A percentile compares a stretch with the other conserved stretches of the same genome.
These are phyloP conservation scores for Gortyna flavago DNA, from an alignment of 2,888 invertebrate genomes.

Conservation along the genomic window DNA sequence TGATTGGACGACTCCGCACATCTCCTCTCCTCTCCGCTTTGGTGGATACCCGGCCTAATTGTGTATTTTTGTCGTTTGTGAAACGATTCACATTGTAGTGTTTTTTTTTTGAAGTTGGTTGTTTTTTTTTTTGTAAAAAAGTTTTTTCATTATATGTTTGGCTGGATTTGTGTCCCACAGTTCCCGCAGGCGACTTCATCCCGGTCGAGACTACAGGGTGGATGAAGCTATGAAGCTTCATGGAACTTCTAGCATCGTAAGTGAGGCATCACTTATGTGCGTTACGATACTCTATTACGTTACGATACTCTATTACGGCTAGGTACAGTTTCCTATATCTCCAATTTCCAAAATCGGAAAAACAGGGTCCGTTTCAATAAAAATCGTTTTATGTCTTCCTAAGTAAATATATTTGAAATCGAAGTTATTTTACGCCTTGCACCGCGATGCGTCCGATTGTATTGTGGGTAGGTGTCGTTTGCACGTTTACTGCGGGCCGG, in stretches of 20 bases:
- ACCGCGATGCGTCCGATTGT: constrained; percentile 27
- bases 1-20: too few relatives aligned
- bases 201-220: too few relatives aligned
- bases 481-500: background rate
- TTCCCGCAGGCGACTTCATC: too few relatives aligned
- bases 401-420: constrained; percentile 79
- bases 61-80: too few relatives aligned
- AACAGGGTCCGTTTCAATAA: constrained; percentile 72
- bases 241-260: background rate
- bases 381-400: constrained; percentile 76
- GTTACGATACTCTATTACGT: constrained; percentile 11
- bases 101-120: too few relatives aligned
- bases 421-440: constrained; percentile 71
- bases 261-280: background rate
- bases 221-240: too few relatives aligned
- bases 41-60: too few relatives aligned
- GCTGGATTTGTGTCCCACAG: too few relatives aligned
- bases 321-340: constrained; percentile 10
- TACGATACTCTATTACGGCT: constrained; percentile 13
- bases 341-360: constrained; percentile 45
- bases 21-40: too few relatives aligned
- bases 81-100: too few relatives aligned
- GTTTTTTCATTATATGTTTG: too few relatives aligned
- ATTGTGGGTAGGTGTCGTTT: background rate
- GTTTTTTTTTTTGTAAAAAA: too few relatives aligned